Evolutionary conservation across 2,797 vertebrate species (phyloP), one percentile per base, ranked within the genome.

Genomic region (Chanos chanos): DNA sequence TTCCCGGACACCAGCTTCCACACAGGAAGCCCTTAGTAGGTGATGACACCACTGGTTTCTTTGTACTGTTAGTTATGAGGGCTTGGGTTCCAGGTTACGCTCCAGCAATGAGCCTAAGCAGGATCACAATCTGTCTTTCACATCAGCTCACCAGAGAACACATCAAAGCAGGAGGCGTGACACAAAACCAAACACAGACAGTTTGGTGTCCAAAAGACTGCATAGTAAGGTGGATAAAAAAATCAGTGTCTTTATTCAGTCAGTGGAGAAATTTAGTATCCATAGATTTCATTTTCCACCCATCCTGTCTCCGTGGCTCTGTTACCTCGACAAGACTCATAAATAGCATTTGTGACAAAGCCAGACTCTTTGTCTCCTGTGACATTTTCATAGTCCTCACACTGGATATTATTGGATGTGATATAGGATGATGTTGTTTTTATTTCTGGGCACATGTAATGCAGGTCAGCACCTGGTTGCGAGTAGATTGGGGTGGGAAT

Each of bases 291-390:
- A 50, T 92, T 92, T 58, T 92, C 87, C 56, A 97, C 95, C 96
- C 96, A 99, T 36, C 89, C 86, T 0, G 89, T 85, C 54, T 93
- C 92, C 2, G 40, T 1, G 1, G 52, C 50, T 0, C 48, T 49
- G 27, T 70, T 28, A 62, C 50, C 71, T 62, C 40, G 82, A 45
- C 90, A 94, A 61, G 88, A 86, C 79, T 96, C 95, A 6, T 98
- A 99, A 55, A 97, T 93, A 73, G 95, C 94, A 13, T 98, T 98
- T 69, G 89, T 95, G 62, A 99, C 93, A 66, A 97, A 99, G 57
- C 92, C 93, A 0, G 89, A 94, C 86, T 87, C 84, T 18, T 81
- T 57, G 15, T 77, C 77, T 65, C 77, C 78, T 1, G 80, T 77
- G 28, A 89, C 73, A 2, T 91, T 90, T 66, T 89, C 87, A 10